Percentiles rank a stretch among this genome's conserved stretches.
Conservation (phyloP, 2,888 invertebrate species). For the Acronicta aceris region DNA sequence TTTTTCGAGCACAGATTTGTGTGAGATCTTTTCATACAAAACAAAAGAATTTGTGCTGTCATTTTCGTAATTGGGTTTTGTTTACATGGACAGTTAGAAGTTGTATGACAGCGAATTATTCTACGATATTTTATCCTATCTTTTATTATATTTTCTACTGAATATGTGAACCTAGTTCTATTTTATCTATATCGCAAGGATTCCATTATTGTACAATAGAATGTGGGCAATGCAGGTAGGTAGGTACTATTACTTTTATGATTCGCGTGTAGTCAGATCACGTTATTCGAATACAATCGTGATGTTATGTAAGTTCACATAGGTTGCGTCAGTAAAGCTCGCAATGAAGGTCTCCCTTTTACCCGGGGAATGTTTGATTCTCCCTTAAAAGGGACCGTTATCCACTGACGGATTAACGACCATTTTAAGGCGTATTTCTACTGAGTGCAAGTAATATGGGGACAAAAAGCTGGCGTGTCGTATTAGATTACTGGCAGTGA, state of each 20-base stretch:
- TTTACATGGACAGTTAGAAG: slow-evolving; percentile 6
- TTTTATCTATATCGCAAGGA: neutral
- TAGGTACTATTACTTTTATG: slow-evolving; percentile 18
- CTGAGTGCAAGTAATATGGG: slow-evolving; percentile 82
- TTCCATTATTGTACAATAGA: slow-evolving; percentile 14
- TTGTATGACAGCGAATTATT: no score
- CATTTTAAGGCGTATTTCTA: slow-evolving; percentile 81
- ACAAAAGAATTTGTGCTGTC: slow-evolving; percentile 54
- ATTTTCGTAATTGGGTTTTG: slow-evolving; percentile 48
- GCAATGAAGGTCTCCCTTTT: slow-evolving; percentile 65
- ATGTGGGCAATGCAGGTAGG: slow-evolving; percentile 29
- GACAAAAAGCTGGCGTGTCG: slow-evolving; percentile 88
- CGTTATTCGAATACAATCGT: slow-evolving; percentile 40
- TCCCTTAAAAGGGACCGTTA: slow-evolving; percentile 73
- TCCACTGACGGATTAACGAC: slow-evolving; percentile 79
- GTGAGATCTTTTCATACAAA: slow-evolving; percentile 57
- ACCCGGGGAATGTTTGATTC: slow-evolving; percentile 73
- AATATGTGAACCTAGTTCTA: slow-evolving; percentile 4
- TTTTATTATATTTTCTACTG: neutral
- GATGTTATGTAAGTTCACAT: slow-evolving; percentile 48
- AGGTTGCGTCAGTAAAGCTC: slow-evolving; percentile 46
- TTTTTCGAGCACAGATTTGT: slow-evolving; percentile 58
- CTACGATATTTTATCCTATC: no score
- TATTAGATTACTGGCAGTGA: slow-evolving; percentile 88
- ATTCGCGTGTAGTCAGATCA: slow-evolving; percentile 19